phyloP scores from a whole-genome alignment of 2,888 invertebrate species.

The Megastigmus dorsalis region DNA sequence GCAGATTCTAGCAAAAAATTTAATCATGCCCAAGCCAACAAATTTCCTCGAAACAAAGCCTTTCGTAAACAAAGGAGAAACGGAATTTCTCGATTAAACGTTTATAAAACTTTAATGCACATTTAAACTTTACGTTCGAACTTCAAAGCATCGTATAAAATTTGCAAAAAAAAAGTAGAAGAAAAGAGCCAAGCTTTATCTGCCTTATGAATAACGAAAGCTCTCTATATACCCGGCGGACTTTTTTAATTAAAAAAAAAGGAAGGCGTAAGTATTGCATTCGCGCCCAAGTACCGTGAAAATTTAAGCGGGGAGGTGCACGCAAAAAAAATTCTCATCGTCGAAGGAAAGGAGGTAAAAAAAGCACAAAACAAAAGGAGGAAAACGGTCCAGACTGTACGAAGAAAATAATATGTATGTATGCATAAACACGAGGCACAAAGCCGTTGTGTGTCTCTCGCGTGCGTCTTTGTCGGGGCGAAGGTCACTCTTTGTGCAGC shows the following conservation, averaged over 20 bases:
- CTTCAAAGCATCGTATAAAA: slow-evolving; percentile 18
- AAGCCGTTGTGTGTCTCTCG: slow-evolving; percentile 36
- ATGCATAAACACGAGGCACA: background rate
- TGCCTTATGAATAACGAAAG: slow-evolving; percentile 26
- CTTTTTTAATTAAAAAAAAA: slow-evolving; percentile 31
- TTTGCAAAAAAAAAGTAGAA: background rate
- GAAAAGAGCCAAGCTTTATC: background rate
- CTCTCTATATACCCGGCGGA: background rate
- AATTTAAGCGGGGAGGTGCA: background rate
- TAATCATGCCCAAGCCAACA: no score
- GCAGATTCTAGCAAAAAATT: no score
- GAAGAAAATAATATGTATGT: background rate
- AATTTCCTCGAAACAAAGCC: background rate
- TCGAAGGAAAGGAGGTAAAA: no score
- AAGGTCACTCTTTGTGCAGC: slow-evolving; percentile 51
- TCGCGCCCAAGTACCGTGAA: background rate
- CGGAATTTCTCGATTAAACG: slow-evolving; percentile 18
- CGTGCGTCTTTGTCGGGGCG: slow-evolving; percentile 45
- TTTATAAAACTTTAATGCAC: slow-evolving; percentile 4
- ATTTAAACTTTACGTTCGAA: background rate
- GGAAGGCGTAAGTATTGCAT: background rate
- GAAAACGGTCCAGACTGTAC: background rate
- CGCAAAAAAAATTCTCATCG: no score
- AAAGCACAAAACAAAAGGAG: no score
- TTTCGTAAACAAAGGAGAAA: background rate